phyloP scores from a whole-genome alignment of 2,888 invertebrate species.

The Pachydiplax longipennis region DNA sequence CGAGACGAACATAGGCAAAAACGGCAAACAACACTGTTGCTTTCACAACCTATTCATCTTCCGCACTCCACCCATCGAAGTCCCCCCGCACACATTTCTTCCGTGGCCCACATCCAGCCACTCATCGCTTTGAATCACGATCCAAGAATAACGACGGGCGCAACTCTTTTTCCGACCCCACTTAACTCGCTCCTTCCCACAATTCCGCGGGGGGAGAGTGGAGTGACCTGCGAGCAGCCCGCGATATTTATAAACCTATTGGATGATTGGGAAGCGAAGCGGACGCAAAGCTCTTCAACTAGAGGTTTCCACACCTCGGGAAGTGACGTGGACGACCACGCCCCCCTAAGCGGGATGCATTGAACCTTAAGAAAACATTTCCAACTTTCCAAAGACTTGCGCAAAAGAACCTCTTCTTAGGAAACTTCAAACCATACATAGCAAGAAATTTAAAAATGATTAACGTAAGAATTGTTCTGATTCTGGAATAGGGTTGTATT shows the following conservation, averaged over 20 bases:
- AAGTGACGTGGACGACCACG: neutral
- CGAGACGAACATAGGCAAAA: slow-evolving; percentile 47
- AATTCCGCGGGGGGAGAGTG: neutral
- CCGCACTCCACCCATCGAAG: neutral
- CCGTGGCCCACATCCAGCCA: neutral
- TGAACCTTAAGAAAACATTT: neutral
- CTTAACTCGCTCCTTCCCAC: neutral
- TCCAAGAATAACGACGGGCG: neutral
- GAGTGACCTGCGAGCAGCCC: neutral
- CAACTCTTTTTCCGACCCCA: neutral
- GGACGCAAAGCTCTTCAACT: neutral
- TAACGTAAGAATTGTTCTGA: no score
- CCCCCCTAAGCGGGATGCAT: neutral
- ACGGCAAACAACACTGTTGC: neutral
- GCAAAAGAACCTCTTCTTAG: no score
- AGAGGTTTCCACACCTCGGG: neutral
- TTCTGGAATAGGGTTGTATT: no score
- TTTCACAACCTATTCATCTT: neutral
- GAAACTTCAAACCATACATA: no score
- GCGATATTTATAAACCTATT: neutral
- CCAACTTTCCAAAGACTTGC: no score
- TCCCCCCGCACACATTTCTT: neutral
- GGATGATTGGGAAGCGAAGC: neutral
- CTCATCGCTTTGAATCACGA: neutral
- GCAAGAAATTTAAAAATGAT: no score